Conservation (phyloP, 2,888 invertebrate genomes). For the Phaedon cochleariae region DNA sequence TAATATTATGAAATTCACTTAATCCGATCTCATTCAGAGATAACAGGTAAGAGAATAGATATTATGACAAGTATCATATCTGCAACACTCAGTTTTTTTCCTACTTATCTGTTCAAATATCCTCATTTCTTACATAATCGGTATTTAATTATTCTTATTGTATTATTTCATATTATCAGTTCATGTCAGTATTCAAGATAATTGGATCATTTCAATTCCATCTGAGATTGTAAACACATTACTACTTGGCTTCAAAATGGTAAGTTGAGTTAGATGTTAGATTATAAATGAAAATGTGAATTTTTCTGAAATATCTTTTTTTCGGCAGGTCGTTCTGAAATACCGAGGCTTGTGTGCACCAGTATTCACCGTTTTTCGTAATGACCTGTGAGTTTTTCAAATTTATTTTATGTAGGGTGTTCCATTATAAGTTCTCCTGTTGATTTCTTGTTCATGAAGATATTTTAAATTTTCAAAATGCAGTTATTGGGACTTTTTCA, state of each 20-base stretch:
- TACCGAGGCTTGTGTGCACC: constrained; percentile 76
- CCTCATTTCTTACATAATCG: too few species aligned
- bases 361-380: constrained; percentile 67
- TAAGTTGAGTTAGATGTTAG: background rate
- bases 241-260: background rate
- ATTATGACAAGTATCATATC: too few species aligned
- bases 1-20: too few species aligned
- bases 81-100: too few species aligned
- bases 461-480: too few species aligned
- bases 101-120: too few species aligned
- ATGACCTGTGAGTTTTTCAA: constrained; percentile 44
- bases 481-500: too few species aligned
- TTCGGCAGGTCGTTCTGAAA: constrained; percentile 63
- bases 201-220: background rate
- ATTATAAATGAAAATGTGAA: background rate
- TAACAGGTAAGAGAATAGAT: too few species aligned
- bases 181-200: background rate
- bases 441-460: too few species aligned
- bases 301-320: background rate
- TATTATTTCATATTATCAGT: background rate
- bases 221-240: background rate
- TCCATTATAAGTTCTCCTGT: too few species aligned
- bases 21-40: too few species aligned
- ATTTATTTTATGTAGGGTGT: background rate
- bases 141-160: too few species aligned